Evolutionary conservation across 2,113 vertebrate genomes (phyloP).

Genomic region (Dendropsophus ebraccatus): DNA sequence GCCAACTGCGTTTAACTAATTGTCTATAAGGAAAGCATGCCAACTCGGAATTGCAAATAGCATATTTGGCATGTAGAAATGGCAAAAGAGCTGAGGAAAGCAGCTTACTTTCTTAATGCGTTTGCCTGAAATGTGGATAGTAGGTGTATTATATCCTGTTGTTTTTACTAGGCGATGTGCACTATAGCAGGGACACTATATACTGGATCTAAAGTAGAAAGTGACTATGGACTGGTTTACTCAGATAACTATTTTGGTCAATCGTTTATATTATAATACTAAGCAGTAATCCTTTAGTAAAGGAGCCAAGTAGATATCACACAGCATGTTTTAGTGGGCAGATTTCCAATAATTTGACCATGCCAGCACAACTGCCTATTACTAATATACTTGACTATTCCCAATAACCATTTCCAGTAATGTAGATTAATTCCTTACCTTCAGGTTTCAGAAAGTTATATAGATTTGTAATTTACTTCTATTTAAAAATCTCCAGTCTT

Average conservation of each 20-base stretch:
- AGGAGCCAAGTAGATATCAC: neutral
- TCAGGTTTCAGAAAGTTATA: too few relatives aligned
- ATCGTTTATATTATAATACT: neutral
- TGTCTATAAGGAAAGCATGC: conserved; percentile 69
- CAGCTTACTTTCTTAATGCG: conserved; percentile 46
- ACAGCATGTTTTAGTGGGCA: neutral
- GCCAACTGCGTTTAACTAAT: conserved; percentile 77
- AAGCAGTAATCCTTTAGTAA: neutral
- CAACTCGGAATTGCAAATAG: conserved; percentile 80
- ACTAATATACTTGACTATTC: neutral
- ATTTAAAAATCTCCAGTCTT: too few relatives aligned
- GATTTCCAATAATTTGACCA: neutral
- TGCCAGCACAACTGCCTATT: neutral
- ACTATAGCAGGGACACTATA: neutral
- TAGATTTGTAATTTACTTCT: too few relatives aligned
- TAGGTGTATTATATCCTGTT: conserved; percentile 30
- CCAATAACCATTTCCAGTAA: neutral
- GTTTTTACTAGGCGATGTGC: neutral
- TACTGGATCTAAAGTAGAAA: neutral
- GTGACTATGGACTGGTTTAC: neutral
- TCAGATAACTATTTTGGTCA: neutral
- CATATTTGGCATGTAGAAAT: conserved; percentile 74
- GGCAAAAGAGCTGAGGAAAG: conserved; percentile 63
- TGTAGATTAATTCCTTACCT: neutral
- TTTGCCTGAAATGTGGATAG: conserved; percentile 42